Conservation (phyloP, 2,113 vertebrate genomes). For the Taxidea taxus region DNA sequence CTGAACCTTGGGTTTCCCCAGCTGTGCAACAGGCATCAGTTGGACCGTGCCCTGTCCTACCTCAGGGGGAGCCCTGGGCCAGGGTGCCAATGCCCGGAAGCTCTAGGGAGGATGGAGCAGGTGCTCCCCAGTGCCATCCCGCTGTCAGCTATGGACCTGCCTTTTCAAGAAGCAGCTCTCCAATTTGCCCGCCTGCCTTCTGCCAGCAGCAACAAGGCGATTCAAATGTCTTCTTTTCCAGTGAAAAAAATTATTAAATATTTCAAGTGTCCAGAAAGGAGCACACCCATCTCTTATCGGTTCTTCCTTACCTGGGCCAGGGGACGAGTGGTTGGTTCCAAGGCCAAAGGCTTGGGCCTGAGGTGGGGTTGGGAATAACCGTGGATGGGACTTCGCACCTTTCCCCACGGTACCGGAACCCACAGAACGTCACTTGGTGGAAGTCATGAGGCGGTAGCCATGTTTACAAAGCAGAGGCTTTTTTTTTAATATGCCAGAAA, state of each 20-base stretch:
- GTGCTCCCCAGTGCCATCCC: accelerated
- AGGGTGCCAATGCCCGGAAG: neutral
- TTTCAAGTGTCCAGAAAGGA: neutral
- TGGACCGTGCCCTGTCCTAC: neutral
- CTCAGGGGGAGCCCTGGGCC: neutral
- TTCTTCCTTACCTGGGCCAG: neutral
- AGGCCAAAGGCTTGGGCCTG: neutral
- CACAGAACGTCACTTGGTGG: neutral
- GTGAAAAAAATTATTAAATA: neutral
- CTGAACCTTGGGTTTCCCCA: neutral
- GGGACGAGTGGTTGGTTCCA: accelerated
- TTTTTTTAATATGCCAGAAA: slow-evolving; percentile 82
- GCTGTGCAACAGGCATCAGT: neutral
- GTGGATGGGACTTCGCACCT: accelerated
- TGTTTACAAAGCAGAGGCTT: slow-evolving; percentile 77
- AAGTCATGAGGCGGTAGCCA: neutral
- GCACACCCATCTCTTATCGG: accelerated
- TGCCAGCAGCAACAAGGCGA: neutral
- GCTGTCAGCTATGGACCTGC: accelerated
- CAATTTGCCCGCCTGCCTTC: neutral
- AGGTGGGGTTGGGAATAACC: neutral
- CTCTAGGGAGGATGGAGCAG: neutral
- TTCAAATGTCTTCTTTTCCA: neutral
- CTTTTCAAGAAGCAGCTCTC: neutral
- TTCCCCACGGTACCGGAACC: accelerated